These are phyloP conservation scores for Trimorus sp. DNA, from an alignment of 2,888 invertebrate genomes.

Conservation along the genomic window DNA sequence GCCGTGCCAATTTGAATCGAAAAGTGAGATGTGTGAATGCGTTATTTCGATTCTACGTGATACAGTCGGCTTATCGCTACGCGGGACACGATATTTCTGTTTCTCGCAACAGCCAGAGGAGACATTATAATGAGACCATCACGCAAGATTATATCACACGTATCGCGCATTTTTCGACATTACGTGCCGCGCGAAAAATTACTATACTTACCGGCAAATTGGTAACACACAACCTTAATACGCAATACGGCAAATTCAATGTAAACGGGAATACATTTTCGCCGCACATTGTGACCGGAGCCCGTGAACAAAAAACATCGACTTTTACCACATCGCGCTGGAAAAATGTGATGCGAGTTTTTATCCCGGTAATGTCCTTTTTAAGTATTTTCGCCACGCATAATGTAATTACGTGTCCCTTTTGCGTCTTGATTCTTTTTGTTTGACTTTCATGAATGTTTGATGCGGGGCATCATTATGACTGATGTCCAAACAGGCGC, in stretches of 20 bases:
- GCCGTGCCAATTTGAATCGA: slow-evolving; percentile 55
- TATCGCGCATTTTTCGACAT: slow-evolving; percentile 32
- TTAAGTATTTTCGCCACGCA: slow-evolving; percentile 59
- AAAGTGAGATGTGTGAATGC: slow-evolving; percentile 56
- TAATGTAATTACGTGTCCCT: slow-evolving; percentile 63
- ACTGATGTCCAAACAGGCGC: slow-evolving; percentile 53
- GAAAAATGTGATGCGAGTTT: slow-evolving; percentile 58
- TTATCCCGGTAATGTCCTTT: slow-evolving; percentile 55
- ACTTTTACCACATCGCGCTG: slow-evolving; percentile 47
- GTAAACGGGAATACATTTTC: slow-evolving; percentile 41
- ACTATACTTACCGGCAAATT: slow-evolving; percentile 43
- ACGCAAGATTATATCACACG: slow-evolving; percentile 42
- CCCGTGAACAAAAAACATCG: slow-evolving; percentile 31
- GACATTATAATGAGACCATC: slow-evolving; percentile 56
- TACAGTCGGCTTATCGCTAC: slow-evolving; percentile 50
- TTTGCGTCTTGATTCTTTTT: slow-evolving; percentile 59
- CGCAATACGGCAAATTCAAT: slow-evolving; percentile 22
- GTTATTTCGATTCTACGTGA: slow-evolving; percentile 47
- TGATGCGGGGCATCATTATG: slow-evolving; percentile 55
- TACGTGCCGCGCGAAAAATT: slow-evolving; percentile 47
- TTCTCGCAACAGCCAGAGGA: slow-evolving; percentile 25
- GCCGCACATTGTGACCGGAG: slow-evolving; percentile 41
- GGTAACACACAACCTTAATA: slow-evolving; percentile 37
- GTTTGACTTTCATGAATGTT: slow-evolving; percentile 58
- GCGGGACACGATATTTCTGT: slow-evolving; percentile 44